Conservation (phyloP, 2,113 vertebrate genomes). For the Taxidea taxus region DNA sequence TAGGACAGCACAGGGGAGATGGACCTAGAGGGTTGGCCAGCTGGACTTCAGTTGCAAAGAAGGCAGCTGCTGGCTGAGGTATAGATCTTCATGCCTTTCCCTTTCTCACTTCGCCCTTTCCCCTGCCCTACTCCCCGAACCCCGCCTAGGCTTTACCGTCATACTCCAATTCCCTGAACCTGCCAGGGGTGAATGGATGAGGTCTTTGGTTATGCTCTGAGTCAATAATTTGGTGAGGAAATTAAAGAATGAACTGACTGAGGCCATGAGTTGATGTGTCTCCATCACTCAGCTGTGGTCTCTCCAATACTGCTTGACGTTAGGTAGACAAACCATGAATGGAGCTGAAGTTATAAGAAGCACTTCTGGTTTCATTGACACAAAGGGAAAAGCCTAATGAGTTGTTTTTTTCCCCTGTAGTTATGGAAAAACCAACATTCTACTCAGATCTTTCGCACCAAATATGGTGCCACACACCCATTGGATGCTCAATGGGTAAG, state of each 20-base stretch:
- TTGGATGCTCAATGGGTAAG: background rate
- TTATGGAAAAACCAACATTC: background rate
- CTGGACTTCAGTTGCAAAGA: constrained; percentile 22
- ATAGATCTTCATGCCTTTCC: background rate
- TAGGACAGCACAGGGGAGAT: background rate
- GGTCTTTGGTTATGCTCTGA: constrained; percentile 84
- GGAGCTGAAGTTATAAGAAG: constrained; percentile 30
- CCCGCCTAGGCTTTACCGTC: background rate
- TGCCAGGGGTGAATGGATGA: constrained; percentile 25
- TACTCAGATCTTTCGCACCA: background rate
- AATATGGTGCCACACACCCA: background rate
- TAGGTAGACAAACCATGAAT: background rate
- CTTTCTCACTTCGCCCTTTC: background rate
- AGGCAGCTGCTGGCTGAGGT: constrained; percentile 65
- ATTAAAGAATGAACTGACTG: background rate
- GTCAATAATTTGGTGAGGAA: constrained; percentile 48
- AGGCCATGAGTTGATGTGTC: background rate
- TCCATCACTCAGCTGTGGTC: background rate
- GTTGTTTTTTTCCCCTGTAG: background rate
- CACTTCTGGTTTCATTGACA: constrained; percentile 8
- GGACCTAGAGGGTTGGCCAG: background rate
- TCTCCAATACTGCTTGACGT: background rate
- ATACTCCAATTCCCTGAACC: background rate
- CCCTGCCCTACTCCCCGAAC: background rate
- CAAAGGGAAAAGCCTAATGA: constrained; percentile 44